phyloP scores from a whole-genome alignment of 2,113 vertebrate genomes.

The Procavia capensis region DNA sequence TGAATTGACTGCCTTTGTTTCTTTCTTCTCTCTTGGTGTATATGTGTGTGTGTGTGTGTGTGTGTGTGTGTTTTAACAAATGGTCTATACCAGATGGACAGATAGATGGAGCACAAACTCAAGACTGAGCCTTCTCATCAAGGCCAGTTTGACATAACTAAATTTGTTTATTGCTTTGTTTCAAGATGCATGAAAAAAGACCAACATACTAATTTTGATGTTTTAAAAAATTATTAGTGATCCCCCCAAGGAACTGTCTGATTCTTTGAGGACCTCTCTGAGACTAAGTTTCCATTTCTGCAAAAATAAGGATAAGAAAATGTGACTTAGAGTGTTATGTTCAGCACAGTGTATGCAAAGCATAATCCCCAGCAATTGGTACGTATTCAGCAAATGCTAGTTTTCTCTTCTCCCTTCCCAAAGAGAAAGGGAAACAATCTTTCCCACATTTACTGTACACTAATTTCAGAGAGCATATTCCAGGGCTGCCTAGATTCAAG shows the following conservation, averaged over 20 bases:
- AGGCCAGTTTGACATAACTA: background rate
- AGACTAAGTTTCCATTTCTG: background rate
- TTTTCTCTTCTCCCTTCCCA: slow-evolving; percentile 22
- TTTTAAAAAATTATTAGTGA: slow-evolving; percentile 45
- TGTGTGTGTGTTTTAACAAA: background rate
- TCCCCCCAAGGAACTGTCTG: background rate
- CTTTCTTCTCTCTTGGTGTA: background rate
- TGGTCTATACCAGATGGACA: background rate
- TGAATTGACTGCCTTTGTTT: slow-evolving; percentile 17
- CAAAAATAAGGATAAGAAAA: slow-evolving; percentile 24
- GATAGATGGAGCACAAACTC: slow-evolving; percentile 6
- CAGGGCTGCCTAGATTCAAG: background rate
- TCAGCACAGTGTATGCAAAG: background rate
- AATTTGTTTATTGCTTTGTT: slow-evolving; percentile 15
- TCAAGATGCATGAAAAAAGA: slow-evolving; percentile 36
- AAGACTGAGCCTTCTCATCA: background rate
- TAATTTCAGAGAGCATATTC: background rate
- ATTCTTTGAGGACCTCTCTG: background rate
- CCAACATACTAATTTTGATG: background rate
- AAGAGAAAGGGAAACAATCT: slow-evolving; percentile 34
- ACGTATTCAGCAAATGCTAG: background rate
- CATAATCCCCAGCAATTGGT: background rate
- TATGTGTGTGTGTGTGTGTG: background rate
- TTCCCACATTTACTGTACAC: background rate
- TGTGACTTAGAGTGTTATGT: background rate